Percentiles rank a stretch among this genome's conserved stretches.
These are phyloP conservation scores for Epinephelus moara DNA, from an alignment of 2,113 vertebrate species.

Conservation along the genomic window DNA sequence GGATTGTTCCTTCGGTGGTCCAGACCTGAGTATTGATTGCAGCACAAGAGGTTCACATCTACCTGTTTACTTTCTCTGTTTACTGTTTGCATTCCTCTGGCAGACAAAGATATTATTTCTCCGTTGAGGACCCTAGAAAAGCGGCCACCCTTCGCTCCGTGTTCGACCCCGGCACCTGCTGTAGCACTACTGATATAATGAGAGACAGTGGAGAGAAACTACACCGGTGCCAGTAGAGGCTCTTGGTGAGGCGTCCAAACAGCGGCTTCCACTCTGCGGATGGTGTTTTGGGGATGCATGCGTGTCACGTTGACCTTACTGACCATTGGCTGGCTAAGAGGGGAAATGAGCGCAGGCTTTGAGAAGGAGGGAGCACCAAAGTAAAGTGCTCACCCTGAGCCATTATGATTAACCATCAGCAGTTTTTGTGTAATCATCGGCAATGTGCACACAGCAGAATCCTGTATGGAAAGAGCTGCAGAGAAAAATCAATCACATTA, in stretches of 20 bases:
- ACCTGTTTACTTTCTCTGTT: conserved; percentile 78
- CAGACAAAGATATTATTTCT: conserved; percentile 75
- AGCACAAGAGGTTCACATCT: conserved; percentile 71
- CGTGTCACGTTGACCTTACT: conserved; percentile 77
- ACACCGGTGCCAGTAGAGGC: conserved; percentile 56
- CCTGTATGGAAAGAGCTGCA: conserved; percentile 70
- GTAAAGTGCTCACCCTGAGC: conserved; percentile 81
- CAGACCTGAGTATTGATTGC: conserved; percentile 59
- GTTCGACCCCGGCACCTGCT: conserved; percentile 60
- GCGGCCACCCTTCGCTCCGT: conserved; percentile 51
- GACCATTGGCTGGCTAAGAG: conserved; percentile 76
- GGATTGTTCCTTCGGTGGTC: conserved; percentile 60
- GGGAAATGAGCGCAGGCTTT: conserved; percentile 69
- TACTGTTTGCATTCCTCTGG: conserved; percentile 79
- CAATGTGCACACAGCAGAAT: conserved; percentile 70
- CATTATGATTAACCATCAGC: conserved; percentile 84
- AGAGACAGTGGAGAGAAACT: conserved; percentile 65
- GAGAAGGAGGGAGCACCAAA: conserved; percentile 74
- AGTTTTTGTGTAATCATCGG: conserved; percentile 83
- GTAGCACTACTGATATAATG: conserved; percentile 74
- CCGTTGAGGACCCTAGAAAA: conserved; percentile 76
- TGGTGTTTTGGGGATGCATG: conserved; percentile 66
- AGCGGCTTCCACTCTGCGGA: conserved; percentile 61
- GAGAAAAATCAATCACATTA: conserved; percentile 85
- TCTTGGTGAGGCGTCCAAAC: conserved; percentile 67